Conservation (phyloP, 2,888 invertebrate genomes). For the Drosophila mimica region DNA sequence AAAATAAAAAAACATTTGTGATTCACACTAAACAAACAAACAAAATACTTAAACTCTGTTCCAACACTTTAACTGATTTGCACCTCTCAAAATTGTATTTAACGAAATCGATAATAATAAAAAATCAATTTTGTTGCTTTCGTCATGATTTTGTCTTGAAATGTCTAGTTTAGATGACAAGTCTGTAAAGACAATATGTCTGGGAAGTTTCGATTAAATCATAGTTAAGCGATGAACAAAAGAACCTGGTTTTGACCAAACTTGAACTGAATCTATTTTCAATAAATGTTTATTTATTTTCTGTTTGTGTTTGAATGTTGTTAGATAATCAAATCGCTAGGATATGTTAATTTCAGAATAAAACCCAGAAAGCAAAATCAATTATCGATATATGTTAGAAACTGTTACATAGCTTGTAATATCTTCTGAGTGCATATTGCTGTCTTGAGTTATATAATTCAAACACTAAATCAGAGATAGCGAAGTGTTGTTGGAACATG, state of each 20-base stretch:
- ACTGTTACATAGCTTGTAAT: background rate
- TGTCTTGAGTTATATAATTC: conserved; percentile 22
- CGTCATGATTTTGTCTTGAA: background rate
- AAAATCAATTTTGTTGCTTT: background rate
- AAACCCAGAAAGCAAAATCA: background rate
- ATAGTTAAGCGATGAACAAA: no score
- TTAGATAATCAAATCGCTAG: background rate
- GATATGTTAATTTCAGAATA: background rate
- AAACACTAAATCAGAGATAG: conserved; percentile 7
- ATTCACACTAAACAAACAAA: background rate
- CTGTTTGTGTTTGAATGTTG: background rate
- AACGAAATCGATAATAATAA: background rate
- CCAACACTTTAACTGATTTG: background rate
- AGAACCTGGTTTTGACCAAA: no score
- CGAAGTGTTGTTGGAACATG: conserved; percentile 16
- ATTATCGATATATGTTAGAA: background rate
- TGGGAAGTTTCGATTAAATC: background rate
- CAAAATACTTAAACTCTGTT: conserved; percentile 4
- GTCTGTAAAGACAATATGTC: background rate
- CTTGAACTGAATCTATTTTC: no score
- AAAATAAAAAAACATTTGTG: background rate
- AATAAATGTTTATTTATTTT: background rate
- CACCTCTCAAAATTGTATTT: background rate
- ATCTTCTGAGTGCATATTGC: conserved; percentile 4
- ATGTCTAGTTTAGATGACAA: background rate